phyloP scores from a whole-genome alignment of 2,797 vertebrate genomes.

The Bryconaethiops microstoma region DNA sequence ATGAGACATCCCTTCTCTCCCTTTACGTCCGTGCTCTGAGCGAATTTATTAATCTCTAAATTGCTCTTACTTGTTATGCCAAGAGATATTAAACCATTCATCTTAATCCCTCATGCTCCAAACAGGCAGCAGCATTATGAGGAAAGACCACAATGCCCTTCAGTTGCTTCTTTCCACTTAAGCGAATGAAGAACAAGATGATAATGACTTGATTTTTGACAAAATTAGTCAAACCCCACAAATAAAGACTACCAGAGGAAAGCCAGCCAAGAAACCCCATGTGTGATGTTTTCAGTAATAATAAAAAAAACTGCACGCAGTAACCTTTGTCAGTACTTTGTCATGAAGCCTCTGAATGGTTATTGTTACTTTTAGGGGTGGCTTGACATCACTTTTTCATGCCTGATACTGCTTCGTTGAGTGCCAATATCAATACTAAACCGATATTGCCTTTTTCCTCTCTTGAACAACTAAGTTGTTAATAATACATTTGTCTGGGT shows the following conservation, averaged over 20 bases:
- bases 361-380: not conserved
- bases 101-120: slow-evolving; percentile 29
- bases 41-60: slow-evolving; percentile 62
- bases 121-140: slow-evolving; percentile 49
- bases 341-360: no score
- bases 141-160: slow-evolving; percentile 35
- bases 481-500: no score
- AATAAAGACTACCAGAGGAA: not conserved
- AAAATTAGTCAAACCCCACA: not conserved
- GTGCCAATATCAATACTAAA: no score
- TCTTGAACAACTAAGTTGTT: no score
- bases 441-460: no score
- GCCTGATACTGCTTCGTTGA: no score
- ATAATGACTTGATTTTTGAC: not conserved
- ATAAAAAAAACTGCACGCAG: not conserved
- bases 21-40: slow-evolving; percentile 41
- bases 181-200: slow-evolving; percentile 1
- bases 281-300: not conserved
- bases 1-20: slow-evolving; percentile 46
- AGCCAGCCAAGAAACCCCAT: not conserved
- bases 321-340: not conserved
- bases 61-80: slow-evolving; percentile 57
- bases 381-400: no score
- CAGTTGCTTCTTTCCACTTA: slow-evolving; percentile 10
- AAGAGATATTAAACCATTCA: slow-evolving; percentile 62